Evolutionary conservation across 2,113 vertebrate species (phyloP).

Genomic region (Lepus europaeus): DNA sequence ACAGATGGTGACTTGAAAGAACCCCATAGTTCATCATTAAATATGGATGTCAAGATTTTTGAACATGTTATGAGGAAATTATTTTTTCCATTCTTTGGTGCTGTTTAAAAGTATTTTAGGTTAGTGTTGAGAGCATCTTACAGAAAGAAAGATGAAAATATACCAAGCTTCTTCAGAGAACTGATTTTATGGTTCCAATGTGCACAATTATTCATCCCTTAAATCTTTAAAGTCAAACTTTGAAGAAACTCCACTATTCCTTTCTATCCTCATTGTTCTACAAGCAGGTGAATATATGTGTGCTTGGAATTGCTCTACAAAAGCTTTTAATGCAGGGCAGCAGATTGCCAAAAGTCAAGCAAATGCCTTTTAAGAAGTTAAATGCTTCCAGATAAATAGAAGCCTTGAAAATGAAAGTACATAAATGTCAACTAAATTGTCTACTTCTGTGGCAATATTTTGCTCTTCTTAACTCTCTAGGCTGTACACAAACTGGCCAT

Average conservation of each 20-base stretch:
- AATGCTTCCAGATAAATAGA: slow-evolving; percentile 29
- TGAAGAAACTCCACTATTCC: background rate
- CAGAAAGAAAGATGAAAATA: slow-evolving; percentile 39
- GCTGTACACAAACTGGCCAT: background rate
- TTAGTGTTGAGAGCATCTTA: slow-evolving; percentile 51
- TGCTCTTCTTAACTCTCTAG: background rate
- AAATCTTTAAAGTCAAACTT: background rate
- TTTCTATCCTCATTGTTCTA: background rate
- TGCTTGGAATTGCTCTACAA: slow-evolving; percentile 52
- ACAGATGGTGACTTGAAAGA: slow-evolving; percentile 74
- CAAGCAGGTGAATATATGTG: background rate
- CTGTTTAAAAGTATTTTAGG: background rate
- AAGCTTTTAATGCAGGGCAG: slow-evolving; percentile 10
- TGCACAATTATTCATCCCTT: background rate
- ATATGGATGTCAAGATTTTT: slow-evolving; percentile 67
- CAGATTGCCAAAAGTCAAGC: slow-evolving; percentile 45
- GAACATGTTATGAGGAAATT: slow-evolving; percentile 71
- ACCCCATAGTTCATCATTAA: slow-evolving; percentile 78
- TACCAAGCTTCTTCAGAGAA: background rate
- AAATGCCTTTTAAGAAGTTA: slow-evolving; percentile 41
- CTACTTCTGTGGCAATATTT: background rate
- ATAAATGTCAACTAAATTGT: background rate
- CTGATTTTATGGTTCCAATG: background rate
- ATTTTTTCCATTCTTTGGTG: slow-evolving; percentile 58
- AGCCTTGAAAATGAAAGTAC: slow-evolving; percentile 24